Percentiles rank a stretch among this genome's conserved stretches.
Conservation (phyloP, 2,888 invertebrate genomes). For the Caenorhabditis sp. region DNA sequence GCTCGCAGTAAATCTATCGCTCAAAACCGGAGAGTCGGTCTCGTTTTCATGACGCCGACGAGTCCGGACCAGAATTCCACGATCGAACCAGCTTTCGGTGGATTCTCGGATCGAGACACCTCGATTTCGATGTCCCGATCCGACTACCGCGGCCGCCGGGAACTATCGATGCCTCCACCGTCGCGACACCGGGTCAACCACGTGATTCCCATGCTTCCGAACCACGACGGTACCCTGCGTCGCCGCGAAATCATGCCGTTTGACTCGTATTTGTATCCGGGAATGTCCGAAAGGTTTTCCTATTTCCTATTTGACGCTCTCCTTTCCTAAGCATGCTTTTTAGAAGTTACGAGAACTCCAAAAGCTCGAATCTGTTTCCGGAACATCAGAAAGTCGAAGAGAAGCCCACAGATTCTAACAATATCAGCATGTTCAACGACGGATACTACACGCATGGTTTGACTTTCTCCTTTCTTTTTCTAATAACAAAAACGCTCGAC, state of each 20-base stretch:
- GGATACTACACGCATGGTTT: conserved; percentile 69
- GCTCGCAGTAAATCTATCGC: conserved; percentile 56
- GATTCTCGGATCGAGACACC: conserved; percentile 34
- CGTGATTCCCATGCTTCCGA: neutral
- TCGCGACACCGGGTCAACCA: conserved; percentile 22
- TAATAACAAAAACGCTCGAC: conserved; percentile 2
- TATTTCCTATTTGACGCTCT: no score
- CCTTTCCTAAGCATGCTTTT: neutral
- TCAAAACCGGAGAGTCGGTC: conserved; percentile 61
- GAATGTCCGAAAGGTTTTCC: conserved; percentile 23
- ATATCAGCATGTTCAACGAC: conserved; percentile 58
- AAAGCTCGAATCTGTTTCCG: conserved; percentile 30
- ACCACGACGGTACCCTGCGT: conserved; percentile 22
- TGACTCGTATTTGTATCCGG: conserved; percentile 53
- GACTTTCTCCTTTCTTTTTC: conserved; percentile 14
- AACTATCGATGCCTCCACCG: conserved; percentile 54
- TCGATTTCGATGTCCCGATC: no score
- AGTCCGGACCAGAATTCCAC: conserved; percentile 46
- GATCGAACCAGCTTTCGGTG: conserved; percentile 8
- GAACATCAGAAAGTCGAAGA: no score
- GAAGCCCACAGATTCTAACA: conserved; percentile 27
- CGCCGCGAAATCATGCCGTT: conserved; percentile 33
- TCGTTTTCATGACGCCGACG: conserved; percentile 62
- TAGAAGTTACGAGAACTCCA: conserved; percentile 12
- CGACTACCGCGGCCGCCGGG: conserved; percentile 29